Conservation (phyloP, 2,797 vertebrate species). For the Aphelocoma californica region DNA sequence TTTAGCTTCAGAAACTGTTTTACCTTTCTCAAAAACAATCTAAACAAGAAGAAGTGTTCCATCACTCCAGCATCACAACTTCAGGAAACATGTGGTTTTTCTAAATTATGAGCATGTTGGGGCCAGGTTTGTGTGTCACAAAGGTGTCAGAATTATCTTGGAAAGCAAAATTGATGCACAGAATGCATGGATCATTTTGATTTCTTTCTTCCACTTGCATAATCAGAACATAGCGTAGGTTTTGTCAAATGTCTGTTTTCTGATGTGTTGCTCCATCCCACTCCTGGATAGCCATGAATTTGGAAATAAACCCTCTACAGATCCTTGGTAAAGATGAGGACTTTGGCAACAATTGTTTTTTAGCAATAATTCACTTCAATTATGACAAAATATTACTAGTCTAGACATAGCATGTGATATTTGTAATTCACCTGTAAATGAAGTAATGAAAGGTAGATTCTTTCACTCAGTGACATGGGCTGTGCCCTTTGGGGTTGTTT, state of each 20-base stretch:
- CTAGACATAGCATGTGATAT: background rate
- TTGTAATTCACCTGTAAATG: background rate
- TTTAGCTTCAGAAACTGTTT: background rate
- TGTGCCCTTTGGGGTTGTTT: slow-evolving; percentile 25
- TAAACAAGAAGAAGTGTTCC: background rate
- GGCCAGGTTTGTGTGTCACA: background rate
- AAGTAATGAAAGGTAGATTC: background rate
- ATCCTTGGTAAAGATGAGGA: background rate
- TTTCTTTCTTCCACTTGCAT: background rate
- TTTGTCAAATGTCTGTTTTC: slow-evolving; percentile 5
- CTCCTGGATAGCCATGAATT: background rate
- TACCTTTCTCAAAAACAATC: background rate
- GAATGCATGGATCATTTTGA: background rate
- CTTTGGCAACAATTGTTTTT: background rate
- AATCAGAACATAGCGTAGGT: background rate
- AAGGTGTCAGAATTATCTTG: background rate
- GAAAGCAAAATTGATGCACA: background rate
- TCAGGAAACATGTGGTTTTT: background rate
- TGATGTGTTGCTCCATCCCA: background rate
- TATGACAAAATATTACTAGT: background rate
- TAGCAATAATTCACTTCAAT: background rate
- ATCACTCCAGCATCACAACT: background rate
- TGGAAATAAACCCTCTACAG: background rate
- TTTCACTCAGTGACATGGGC: background rate
- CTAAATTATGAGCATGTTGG: background rate